These are phyloP conservation scores for Zaprionus nigranus DNA, from an alignment of 1,140 invertebrate species.

Conservation along the genomic window DNA sequence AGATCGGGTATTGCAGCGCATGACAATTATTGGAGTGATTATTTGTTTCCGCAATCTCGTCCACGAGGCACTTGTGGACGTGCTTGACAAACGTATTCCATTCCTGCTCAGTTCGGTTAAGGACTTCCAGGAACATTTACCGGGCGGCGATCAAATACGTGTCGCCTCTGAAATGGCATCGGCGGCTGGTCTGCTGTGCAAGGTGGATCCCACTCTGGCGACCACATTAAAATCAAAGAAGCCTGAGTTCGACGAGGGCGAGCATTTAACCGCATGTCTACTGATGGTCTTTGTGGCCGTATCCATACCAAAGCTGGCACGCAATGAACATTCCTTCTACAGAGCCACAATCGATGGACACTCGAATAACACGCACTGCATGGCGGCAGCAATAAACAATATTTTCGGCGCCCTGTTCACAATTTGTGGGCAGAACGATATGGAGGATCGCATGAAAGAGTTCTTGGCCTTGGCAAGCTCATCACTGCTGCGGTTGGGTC, in stretches of 20 bases:
- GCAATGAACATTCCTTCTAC: conserved; percentile 95
- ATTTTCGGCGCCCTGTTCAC: conserved; percentile 98
- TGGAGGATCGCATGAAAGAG: conserved; percentile 99
- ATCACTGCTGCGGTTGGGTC: conserved; percentile 95
- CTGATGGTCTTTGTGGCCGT: conserved; percentile 99
- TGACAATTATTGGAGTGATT: conserved; percentile 99
- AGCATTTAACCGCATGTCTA: conserved; percentile 97
- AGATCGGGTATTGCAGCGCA: conserved; percentile 96
- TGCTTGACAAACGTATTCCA: conserved; percentile 97
- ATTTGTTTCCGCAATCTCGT: conserved; percentile 97
- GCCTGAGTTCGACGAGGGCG: conserved; percentile 92
- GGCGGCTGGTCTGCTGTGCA: conserved; percentile 95
- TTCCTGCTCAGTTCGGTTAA: conserved; percentile 97
- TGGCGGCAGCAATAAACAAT: conserved; percentile 98
- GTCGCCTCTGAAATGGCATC: conserved; percentile 98
- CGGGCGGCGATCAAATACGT: conserved; percentile 95
- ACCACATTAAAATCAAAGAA: conserved; percentile 95
- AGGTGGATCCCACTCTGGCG: conserved; percentile 97
- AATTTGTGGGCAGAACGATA: conserved; percentile 96
- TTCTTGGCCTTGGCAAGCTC: conserved; percentile 98
- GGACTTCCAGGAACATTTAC: conserved; percentile 97
- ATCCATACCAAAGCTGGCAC: conserved; percentile 97
- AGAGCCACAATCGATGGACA: conserved; percentile 96
- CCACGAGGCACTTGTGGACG: conserved; percentile 97
- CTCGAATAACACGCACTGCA: conserved; percentile 98